These are phyloP conservation scores for Sciurus niger DNA, from an alignment of 2,113 vertebrate genomes.

Conservation along the genomic window DNA sequence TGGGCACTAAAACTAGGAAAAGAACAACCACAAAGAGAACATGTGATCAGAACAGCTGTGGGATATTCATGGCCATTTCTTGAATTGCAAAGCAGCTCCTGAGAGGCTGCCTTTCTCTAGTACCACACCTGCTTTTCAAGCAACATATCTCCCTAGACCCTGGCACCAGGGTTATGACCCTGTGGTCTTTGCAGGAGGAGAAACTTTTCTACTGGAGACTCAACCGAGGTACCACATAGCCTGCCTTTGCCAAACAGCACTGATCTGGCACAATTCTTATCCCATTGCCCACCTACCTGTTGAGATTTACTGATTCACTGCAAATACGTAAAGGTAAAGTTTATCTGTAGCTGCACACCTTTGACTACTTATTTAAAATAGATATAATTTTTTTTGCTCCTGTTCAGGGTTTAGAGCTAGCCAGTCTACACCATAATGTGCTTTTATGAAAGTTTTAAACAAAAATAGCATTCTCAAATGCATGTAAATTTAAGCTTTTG, in stretches of 20 bases:
- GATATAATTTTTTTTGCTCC: neutral
- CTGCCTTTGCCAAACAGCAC: neutral
- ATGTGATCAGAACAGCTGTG: neutral
- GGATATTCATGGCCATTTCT: neutral
- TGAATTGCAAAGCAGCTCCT: neutral
- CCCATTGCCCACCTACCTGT: neutral
- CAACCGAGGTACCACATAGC: accelerated
- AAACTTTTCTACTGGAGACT: neutral
- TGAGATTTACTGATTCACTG: neutral
- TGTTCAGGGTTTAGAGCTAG: constrained; percentile 14
- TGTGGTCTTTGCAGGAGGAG: neutral
- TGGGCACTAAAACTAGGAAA: neutral
- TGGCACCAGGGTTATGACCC: neutral
- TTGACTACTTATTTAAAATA: constrained; percentile 37
- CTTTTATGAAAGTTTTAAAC: neutral
- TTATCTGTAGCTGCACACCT: neutral
- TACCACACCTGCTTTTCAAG: neutral
- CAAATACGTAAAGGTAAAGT: neutral
- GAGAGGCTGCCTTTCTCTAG: neutral
- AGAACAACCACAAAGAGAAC: neutral
- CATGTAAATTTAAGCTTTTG: neutral
- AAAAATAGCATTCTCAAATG: constrained; percentile 41
- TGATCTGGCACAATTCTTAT: neutral
- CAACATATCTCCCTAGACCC: neutral
- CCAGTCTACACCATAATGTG: neutral